phyloP scores from a whole-genome alignment of 1,140 invertebrate genomes.

The Drosophila prosaltans region DNA sequence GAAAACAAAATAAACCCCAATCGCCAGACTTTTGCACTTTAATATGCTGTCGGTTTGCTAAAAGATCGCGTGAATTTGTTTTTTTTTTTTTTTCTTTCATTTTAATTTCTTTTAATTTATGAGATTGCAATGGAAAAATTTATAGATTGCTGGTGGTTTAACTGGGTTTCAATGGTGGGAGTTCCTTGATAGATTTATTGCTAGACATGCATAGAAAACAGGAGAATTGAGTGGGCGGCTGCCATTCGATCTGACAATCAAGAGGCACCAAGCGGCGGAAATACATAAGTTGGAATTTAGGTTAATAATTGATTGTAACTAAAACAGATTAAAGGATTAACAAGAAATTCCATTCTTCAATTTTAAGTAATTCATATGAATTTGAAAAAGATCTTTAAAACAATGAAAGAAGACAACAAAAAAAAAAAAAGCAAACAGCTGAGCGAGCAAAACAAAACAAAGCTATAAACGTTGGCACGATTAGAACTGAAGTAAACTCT shows the following conservation, averaged over 20 bases:
- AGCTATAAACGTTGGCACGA: not conserved
- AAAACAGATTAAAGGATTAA: no score
- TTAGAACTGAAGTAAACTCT: not conserved
- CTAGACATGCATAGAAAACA: not conserved
- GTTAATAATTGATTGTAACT: no score
- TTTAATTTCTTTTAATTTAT: no score
- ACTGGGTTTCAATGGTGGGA: slow-evolving; percentile 18
- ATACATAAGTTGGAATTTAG: no score
- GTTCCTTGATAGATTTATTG: slow-evolving; percentile 4
- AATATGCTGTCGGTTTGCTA: not conserved
- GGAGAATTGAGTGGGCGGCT: not conserved
- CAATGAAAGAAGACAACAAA: no score
- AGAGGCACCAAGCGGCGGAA: no score
- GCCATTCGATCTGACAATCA: no score
- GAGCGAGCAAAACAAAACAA: not conserved
- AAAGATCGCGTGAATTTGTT: slow-evolving; percentile 39
- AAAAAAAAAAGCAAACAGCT: no score
- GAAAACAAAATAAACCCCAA: slow-evolving; percentile 16
- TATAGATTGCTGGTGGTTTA: slow-evolving; percentile 14
- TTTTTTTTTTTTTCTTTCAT: not conserved
- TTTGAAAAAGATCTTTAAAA: no score
- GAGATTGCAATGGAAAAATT: slow-evolving; percentile 8
- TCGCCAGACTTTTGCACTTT: slow-evolving; percentile 50
- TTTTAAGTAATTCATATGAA: no score
- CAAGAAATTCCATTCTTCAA: no score